Evolutionary conservation across 2,888 invertebrate genomes (phyloP).

Genomic region (Eueremaeus valkanovi): DNA sequence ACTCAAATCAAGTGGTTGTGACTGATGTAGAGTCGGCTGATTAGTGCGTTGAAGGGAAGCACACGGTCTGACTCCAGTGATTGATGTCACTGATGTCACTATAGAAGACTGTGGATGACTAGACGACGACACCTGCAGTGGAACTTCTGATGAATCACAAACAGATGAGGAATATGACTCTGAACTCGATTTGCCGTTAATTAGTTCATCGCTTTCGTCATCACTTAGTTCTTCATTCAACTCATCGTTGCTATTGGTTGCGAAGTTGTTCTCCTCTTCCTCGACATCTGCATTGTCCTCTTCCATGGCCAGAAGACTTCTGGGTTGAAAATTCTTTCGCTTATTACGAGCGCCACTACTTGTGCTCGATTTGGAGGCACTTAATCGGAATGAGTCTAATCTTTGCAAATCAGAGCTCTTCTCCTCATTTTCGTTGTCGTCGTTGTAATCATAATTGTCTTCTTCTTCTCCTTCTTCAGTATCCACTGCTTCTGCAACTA

Average conservation of each 20-base stretch:
- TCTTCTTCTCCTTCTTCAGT: neutral
- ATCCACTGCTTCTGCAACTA: neutral
- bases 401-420: neutral
- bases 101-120: neutral
- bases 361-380: constrained; percentile 4
- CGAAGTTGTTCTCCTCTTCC: constrained; percentile 39
- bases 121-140: neutral
- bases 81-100: constrained; percentile 17
- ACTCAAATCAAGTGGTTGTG: constrained; percentile 22
- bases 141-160: constrained; percentile 10
- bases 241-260: constrained; percentile 43
- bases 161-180: neutral
- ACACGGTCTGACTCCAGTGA: neutral
- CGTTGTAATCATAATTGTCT: neutral
- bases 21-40: constrained; percentile 15
- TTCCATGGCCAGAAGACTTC: constrained; percentile 67
- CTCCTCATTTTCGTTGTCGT: neutral
- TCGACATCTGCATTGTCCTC: constrained; percentile 44
- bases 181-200: constrained; percentile 22
- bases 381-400: neutral
- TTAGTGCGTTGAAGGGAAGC: neutral
- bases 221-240: constrained; percentile 46
- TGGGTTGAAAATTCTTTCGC: constrained; percentile 71
- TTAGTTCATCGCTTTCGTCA: constrained; percentile 44
- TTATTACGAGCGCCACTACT: constrained; percentile 58